Base-by-base conservation (phyloP, 2,113 vertebrate genomes). In the Xiphophorus maculatus region DNA sequence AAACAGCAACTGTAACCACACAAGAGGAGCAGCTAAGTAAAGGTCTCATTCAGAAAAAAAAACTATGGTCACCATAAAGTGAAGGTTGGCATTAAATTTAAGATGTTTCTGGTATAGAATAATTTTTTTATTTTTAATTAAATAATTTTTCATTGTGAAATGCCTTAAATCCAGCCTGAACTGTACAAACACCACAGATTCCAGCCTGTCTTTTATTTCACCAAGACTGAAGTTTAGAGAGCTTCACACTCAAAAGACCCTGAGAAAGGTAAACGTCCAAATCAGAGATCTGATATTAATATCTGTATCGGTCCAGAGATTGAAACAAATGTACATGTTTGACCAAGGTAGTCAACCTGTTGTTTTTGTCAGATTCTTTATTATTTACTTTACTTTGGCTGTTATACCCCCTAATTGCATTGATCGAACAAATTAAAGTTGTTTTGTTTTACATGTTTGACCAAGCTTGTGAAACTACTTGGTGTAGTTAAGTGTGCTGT, bases 1-100 rank as follows among this genome's bases (percentile, higher is more conserved):
- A 90, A 78, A 90, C 87, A 33, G 93, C 81, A 35, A 89, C 92
- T 93, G 90, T 32, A 84, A 90, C 68, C 71, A 87, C 70, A 89
- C 72, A 80, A 82, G 66, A 78, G 68, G 61, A 86, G 81, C 14
- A 27, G 32, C 74, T 25, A 86, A 58, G 65, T 15, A 30, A 67
- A 13, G 54, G 25, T 76, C 44, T 63, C 19, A 76, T 63, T 35
- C 27, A 72, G 0, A 42, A 42, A 72, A 3, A 42, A 11, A 42
- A 37, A 35, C 14, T 17, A 48, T 19, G 15, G 44, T 19, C 44
- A 48, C 5, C 2, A 5, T 15, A 19, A 48, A 4, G 15, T 19
- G 13, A 42, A 48, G 15, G 44, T 48, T 5, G 4, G 5, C 15
- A 14, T 15, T 48, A 14, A 14, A 42, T 14, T 27, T 0, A 63